Evolutionary conservation across 2,113 vertebrate species (phyloP), one percentile per base, ranked within the genome.

Genomic region (Rousettus leschenaultii): DNA sequence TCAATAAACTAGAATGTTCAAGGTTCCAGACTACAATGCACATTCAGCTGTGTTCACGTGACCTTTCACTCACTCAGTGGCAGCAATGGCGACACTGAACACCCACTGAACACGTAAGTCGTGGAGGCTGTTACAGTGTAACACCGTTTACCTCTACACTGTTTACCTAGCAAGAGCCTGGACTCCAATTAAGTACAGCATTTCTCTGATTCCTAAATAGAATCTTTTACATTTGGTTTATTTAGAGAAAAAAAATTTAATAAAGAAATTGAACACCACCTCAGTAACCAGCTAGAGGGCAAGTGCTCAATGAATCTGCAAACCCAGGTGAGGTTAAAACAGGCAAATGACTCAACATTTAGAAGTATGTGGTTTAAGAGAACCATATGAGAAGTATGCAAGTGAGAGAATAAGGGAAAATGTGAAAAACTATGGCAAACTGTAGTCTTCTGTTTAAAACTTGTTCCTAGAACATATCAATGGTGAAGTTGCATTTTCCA

Each of bases 101-200:
- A 12, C 3, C 4, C 43, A 45, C 15, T 14, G 48, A 30, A 10
- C 13, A 12, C 5, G 6, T 30, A 43, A 40, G 30, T 51, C 73
- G 35, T 24, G 0, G 0, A 26, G 70, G 53, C 89, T 38, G 3
- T 0, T 89, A 7, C 59, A 55, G 0, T 26, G 6, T 14, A n/a
- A 71, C 55, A 48, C 45, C 16, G 7, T 7, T 74, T 22, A 79
- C 43, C 7, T 86, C 38, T 14, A 53, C 7, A 28, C 66, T 21
- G 11, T 33, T 30, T 33, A 9, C 53, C 51, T 38, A 71, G 33
- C 48, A 57, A 86, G 48, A 48, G 22, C 40, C 75, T 55, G 33
- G 75, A 78, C 22, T 24, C 22, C 66, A 85, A 4, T 30, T 59
- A 75, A 43, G 55, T 68, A 55, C 1, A 59, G 40, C 40, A 5